phyloP scores from a whole-genome alignment of 2,888 invertebrate genomes.

The Dichetophora obliterata region DNA sequence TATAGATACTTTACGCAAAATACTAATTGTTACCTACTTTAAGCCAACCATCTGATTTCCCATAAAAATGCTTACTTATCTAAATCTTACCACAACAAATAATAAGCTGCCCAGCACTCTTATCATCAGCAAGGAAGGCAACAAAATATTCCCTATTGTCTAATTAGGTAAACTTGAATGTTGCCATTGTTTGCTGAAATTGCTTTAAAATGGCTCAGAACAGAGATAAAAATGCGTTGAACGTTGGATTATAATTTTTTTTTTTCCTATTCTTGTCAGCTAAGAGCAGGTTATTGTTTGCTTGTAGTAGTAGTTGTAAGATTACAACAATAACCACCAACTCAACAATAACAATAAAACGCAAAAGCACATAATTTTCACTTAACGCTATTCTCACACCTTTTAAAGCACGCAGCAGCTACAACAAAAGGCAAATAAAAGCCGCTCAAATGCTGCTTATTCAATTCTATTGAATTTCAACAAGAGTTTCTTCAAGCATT shows the following conservation, averaged over 20 bases:
- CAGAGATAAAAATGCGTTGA: not conserved
- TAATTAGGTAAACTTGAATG: conserved; percentile 11
- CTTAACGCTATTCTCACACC: conserved; percentile 17
- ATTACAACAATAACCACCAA: conserved; percentile 8
- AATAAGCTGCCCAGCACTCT: not conserved
- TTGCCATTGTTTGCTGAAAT: conserved; percentile 14
- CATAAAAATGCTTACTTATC: too few relatives aligned
- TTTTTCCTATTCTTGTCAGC: not conserved
- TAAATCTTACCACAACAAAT: too few relatives aligned
- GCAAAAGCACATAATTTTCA: conserved; percentile 33
- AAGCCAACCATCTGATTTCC: too few relatives aligned
- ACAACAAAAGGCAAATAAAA: not conserved
- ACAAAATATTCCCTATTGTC: conserved; percentile 9
- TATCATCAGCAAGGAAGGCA: not conserved
- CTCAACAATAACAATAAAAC: conserved; percentile 20
- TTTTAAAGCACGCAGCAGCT: not conserved
- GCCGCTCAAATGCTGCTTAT: not conserved
- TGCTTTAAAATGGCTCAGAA: not conserved
- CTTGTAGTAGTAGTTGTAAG: conserved; percentile 4
- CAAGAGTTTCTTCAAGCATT: not conserved
- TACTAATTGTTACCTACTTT: too few relatives aligned
- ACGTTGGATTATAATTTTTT: not conserved
- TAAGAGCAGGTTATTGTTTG: not conserved
- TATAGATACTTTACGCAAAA: too few relatives aligned
- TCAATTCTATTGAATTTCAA: conserved; percentile 1